These are phyloP conservation scores for Pterois miles DNA, from an alignment of 2,797 vertebrate species.

Conservation along the genomic window DNA sequence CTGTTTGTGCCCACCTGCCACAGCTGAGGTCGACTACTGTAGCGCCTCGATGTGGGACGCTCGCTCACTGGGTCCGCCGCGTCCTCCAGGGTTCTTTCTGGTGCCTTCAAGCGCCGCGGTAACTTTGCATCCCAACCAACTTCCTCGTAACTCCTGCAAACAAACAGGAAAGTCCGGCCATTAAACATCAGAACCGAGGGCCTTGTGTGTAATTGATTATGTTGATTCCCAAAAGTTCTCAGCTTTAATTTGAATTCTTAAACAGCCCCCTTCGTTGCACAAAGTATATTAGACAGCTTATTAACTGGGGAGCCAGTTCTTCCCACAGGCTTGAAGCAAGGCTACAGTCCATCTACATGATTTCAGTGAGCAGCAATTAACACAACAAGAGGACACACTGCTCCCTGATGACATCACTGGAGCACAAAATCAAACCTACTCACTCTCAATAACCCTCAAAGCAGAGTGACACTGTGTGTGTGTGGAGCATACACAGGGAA, in stretches of 20 bases:
- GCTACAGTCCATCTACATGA: constrained; percentile 38
- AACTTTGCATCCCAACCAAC: constrained; percentile 78
- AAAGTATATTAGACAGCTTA: constrained; percentile 29
- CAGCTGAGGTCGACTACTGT: constrained; percentile 67
- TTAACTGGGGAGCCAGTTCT: constrained; percentile 34
- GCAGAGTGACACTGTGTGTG: constrained; percentile 10
- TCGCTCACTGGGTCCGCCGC: constrained; percentile 72
- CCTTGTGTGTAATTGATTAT: constrained; percentile 33
- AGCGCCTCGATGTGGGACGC: constrained; percentile 66
- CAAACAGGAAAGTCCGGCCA: neutral
- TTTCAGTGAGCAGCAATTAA: constrained; percentile 54
- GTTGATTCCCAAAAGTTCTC: constrained; percentile 33
- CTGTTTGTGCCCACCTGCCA: constrained; percentile 75
- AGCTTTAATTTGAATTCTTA: constrained; percentile 37
- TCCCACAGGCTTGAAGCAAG: constrained; percentile 27
- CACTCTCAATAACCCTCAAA: constrained; percentile 24
- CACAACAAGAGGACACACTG: constrained; percentile 28
- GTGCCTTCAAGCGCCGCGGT: constrained; percentile 58
- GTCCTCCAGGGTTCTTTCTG: constrained; percentile 69
- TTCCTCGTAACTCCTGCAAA: constrained; percentile 77
- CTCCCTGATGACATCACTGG: constrained; percentile 36
- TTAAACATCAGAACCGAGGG: neutral
- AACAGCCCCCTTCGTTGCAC: constrained; percentile 10
- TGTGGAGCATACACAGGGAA: neutral
- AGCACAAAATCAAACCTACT: constrained; percentile 34